Evolutionary conservation across 2,113 vertebrate genomes (phyloP).

Genomic region (Noctilio leporinus): DNA sequence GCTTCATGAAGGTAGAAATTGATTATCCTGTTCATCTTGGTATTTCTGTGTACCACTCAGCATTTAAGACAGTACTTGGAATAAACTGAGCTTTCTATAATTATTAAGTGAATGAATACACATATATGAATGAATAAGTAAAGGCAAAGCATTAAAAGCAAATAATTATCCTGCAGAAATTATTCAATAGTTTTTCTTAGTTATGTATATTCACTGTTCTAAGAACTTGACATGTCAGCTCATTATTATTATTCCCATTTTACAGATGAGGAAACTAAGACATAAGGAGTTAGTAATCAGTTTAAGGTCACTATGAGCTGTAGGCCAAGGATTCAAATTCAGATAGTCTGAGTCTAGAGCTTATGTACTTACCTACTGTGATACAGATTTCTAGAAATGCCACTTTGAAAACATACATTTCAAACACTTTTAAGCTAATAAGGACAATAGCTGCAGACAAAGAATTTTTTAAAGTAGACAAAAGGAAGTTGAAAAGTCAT

Average conservation of each 20-base stretch:
- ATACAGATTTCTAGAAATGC: neutral
- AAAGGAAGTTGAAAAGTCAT: constrained; percentile 20
- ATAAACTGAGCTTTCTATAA: neutral
- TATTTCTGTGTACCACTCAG: neutral
- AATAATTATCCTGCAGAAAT: neutral
- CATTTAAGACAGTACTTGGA: neutral
- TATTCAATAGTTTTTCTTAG: neutral
- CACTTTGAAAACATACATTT: constrained; percentile 11
- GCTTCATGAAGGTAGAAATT: neutral
- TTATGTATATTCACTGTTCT: neutral
- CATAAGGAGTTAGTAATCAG: neutral
- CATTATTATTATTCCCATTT: neutral
- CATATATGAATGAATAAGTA: neutral
- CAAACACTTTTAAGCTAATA: neutral
- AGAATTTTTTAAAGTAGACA: neutral
- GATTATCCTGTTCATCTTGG: neutral
- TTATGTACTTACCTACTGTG: neutral
- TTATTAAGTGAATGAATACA: neutral
- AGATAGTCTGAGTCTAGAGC: neutral
- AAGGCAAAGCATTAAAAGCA: neutral
- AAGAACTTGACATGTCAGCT: neutral
- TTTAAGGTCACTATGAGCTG: neutral
- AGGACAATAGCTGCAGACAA: neutral
- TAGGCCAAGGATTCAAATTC: neutral
- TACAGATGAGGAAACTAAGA: neutral